phyloP scores from a whole-genome alignment of 2,888 invertebrate species.

The Drosophila greeni region DNA sequence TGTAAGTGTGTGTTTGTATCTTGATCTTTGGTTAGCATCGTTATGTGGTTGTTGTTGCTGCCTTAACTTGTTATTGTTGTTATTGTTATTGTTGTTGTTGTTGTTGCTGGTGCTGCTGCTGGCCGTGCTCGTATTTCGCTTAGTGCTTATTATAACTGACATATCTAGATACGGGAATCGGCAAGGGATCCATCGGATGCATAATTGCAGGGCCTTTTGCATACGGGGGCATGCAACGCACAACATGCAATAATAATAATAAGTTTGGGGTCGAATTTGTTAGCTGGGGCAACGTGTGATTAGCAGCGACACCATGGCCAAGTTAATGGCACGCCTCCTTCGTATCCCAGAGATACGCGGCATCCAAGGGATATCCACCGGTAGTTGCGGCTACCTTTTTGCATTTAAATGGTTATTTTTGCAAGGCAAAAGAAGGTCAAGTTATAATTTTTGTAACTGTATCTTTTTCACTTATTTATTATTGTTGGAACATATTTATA shows the following conservation, averaged over 20 bases:
- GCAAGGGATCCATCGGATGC: conserved; percentile 24
- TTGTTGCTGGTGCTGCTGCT: conserved; percentile 14
- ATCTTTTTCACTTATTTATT: neutral
- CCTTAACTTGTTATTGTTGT: conserved; percentile 5
- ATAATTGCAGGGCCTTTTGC: conserved; percentile 61
- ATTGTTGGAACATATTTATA: neutral
- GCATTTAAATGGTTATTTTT: neutral
- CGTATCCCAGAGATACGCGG: conserved; percentile 24
- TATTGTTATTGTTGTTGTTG: neutral
- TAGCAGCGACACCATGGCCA: conserved; percentile 58
- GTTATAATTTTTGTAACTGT: neutral
- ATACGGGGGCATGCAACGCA: conserved; percentile 36
- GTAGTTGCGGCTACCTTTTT: neutral
- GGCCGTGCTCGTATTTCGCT: conserved; percentile 58
- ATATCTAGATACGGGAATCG: conserved; percentile 59
- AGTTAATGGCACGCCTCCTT: conserved; percentile 33
- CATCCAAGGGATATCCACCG: conserved; percentile 7
- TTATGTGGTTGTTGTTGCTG: conserved; percentile 9
- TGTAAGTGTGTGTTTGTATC: conserved; percentile 43
- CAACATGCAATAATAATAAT: conserved; percentile 43
- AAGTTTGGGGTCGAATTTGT: conserved; percentile 53
- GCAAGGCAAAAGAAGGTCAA: neutral
- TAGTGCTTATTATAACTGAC: conserved; percentile 70
- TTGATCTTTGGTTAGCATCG: conserved; percentile 58
- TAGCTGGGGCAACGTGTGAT: conserved; percentile 52